Evolutionary conservation across 2,888 invertebrate genomes (phyloP), one percentile per base, ranked within the genome.

Genomic region (Drosophila nr. medialis): DNA sequence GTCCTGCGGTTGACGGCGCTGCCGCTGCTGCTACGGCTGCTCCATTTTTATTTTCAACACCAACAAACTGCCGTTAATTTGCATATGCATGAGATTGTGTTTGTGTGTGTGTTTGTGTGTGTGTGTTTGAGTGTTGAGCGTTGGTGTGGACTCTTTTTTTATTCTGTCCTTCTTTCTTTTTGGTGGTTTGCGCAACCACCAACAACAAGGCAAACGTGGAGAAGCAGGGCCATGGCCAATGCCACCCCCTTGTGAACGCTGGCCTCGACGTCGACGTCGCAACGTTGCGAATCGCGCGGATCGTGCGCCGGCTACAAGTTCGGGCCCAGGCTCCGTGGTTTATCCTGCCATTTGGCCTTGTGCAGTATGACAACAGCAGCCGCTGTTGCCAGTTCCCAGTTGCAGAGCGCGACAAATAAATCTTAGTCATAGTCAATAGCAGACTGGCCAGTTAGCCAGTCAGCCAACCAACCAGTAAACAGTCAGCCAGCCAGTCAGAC

Each of bases 301-400:
- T 81, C 78, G 73, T 77, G 60, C 62, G 66, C 77, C 72, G 61
- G 81, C 77, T 59, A 65, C 64, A 66, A 63, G 76, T 69, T 81
- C 74, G 76, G 63, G 66, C 60, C 50, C 91, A 91, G 91, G 92
- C 92, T 92, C 92, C 92, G 90, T 91, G 92, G 92, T 87, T 91
- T 91, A 90, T 92, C 92, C 92, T 92, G 92, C 75, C 83, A 74
- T 81, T 80, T 88, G 91, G 86, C 87, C 89, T 91, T 85, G 91
- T 91, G 90, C 91, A 91, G 91, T 91, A 85, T 86, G 85, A 84
- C 89, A 87, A 86, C 91, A 91, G 90, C 91, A 92, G 92, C 90
- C 91, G 92, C 90, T 91, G 90, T 89, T 89, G 91, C 88, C 91
- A 92, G 92, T 92, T 78, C 89, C 84, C 83, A 84, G 85, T 72